Evolutionary conservation across 2,888 invertebrate species (phyloP).

Genomic region (Papilio protenor): DNA sequence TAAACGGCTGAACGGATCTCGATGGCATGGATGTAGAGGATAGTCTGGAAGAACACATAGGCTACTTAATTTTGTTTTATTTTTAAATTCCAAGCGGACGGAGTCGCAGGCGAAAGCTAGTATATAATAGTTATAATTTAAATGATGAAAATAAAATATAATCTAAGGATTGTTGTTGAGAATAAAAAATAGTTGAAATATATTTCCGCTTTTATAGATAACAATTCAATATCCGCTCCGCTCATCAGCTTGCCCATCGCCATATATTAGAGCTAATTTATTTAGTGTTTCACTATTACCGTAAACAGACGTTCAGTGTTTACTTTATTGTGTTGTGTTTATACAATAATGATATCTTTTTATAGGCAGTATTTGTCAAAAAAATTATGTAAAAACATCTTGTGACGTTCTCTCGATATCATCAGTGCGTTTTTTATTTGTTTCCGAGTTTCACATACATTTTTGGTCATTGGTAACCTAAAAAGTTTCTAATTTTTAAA

Average conservation of each 20-base stretch:
- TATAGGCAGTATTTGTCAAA: not conserved
- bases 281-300: slow-evolving; percentile 39
- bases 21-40: too few species aligned
- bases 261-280: slow-evolving; percentile 39
- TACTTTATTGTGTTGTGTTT: slow-evolving; percentile 33
- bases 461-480: not conserved
- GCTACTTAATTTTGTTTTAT: too few species aligned
- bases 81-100: too few species aligned
- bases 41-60: too few species aligned
- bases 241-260: slow-evolving; percentile 13
- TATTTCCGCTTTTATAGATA: too few species aligned
- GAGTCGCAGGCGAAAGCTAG: too few species aligned
- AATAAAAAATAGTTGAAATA: too few species aligned
- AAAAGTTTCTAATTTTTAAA: not conserved
- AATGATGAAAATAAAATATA: too few species aligned
- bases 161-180: too few species aligned
- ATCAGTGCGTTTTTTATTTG: not conserved
- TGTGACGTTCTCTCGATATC: slow-evolving; percentile 24
- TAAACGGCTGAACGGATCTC: too few species aligned
- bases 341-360: slow-evolving; percentile 33
- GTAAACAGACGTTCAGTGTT: slow-evolving; percentile 41
- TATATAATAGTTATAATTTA: too few species aligned
- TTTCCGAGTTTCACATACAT: not conserved
- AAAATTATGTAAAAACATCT: slow-evolving; percentile 27
- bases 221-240: slow-evolving; percentile 18